Evolutionary conservation across 2,113 vertebrate species (phyloP).

Genomic region (Ceyx melanurus): DNA sequence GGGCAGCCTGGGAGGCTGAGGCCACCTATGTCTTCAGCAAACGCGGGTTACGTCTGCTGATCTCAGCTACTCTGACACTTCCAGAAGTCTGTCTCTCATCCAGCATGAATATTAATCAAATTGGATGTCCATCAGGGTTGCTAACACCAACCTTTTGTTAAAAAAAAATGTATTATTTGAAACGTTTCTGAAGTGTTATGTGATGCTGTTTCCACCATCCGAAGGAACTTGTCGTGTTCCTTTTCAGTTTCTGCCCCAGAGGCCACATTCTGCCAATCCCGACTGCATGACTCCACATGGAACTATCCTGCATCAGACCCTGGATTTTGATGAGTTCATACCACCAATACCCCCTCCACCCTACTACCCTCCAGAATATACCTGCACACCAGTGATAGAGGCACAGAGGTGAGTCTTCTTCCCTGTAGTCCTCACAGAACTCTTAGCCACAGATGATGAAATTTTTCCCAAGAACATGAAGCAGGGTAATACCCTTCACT

Average conservation of each 20-base stretch:
- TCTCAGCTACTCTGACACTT: neutral
- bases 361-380: constrained; percentile 97
- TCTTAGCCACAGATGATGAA: neutral
- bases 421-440: neutral
- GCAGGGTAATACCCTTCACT: neutral
- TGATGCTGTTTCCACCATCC: neutral
- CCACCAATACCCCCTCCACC: constrained; percentile 94
- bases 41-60: neutral
- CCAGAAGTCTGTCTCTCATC: neutral
- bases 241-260: constrained; percentile 93
- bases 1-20: neutral
- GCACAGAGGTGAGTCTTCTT: constrained; percentile 81
- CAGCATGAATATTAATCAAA: neutral
- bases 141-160: neutral
- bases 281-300: constrained; percentile 93
- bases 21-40: neutral
- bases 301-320: constrained; percentile 89
- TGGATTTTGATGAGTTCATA: constrained; percentile 98
- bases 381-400: constrained; percentile 87
- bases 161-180: neutral
- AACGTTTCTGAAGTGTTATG: neutral
- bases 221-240: constrained; percentile 11
- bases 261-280: constrained; percentile 80
- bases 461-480: neutral
- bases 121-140: neutral